These are phyloP conservation scores for Pseudorhiza aurosa DNA, from an alignment of 30 jellyfish, hydroid and myxozoan genomes.

Conservation along the genomic window DNA sequence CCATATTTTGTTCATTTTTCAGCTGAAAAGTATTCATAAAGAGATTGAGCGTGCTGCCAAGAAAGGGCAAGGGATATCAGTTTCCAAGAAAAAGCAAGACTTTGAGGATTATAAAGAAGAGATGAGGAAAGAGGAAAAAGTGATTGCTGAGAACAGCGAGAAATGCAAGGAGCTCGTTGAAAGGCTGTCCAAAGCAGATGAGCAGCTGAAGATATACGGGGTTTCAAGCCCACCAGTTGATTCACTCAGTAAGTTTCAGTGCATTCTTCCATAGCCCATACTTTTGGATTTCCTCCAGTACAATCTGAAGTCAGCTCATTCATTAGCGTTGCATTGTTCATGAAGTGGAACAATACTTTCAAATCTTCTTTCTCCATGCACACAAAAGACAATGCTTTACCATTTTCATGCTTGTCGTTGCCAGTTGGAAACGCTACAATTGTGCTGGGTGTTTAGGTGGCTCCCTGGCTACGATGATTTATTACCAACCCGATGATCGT, in stretches of 20 bases:
- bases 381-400: no score
- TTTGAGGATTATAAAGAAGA: conserved; percentile 32
- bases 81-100: conserved; percentile 36
- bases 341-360: no score
- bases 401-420: no score
- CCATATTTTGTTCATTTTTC: background rate
- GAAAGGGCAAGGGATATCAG: conserved; percentile 46
- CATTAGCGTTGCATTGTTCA: no score
- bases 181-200: conserved; percentile 25
- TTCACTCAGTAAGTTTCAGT: conserved; percentile 45
- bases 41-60: conserved; percentile 59
- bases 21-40: conserved; percentile 29
- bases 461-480: background rate
- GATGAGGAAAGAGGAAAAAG: conserved; percentile 8
- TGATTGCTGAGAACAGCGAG: background rate
- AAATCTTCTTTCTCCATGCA: no score
- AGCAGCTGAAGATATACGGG: conserved; percentile 21
- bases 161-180: conserved; percentile 6
- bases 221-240: conserved; percentile 34
- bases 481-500: background rate
- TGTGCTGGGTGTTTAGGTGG: background rate
- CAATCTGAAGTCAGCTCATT: no score
- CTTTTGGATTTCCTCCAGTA: no score
- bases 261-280: no score
- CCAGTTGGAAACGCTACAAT: no score